Conservation (phyloP, 2,888 invertebrate species). For the Anodontia alba region DNA sequence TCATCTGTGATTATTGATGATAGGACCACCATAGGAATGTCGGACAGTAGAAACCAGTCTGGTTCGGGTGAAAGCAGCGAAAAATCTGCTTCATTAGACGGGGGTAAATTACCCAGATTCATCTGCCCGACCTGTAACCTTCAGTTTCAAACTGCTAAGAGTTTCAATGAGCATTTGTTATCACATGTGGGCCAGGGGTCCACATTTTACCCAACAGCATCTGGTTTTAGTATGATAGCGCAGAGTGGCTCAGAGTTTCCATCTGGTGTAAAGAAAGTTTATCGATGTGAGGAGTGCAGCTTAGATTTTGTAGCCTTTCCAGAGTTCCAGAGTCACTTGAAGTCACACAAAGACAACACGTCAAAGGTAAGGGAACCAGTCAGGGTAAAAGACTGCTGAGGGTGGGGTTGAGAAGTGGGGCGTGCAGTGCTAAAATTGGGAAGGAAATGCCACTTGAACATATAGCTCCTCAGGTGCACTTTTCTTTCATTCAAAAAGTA, state of each 20-base stretch:
- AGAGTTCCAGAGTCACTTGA: conserved; percentile 33
- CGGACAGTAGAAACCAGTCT: no score
- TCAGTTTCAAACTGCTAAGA: neutral
- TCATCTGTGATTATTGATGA: neutral
- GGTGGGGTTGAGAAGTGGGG: no score
- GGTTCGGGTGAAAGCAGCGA: no score
- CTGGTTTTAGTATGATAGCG: neutral
- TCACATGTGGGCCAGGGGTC: neutral
- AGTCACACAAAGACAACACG: conserved; percentile 22
- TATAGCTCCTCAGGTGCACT: no score
- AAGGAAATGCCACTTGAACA: no score
- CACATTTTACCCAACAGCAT: neutral
- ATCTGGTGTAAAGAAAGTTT: conserved; percentile 25
- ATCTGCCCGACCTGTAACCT: neutral
- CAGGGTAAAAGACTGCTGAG: no score
- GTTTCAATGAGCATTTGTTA: neutral
- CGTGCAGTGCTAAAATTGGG: no score
- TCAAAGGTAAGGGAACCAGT: conserved; percentile 1
- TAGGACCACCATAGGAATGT: neutral
- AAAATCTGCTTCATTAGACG: no score
- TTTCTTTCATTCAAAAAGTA: no score
- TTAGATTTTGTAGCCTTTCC: conserved; percentile 32
- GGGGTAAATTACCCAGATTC: neutral
- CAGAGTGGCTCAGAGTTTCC: conserved; percentile 13
- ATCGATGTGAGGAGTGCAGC: conserved; percentile 33